Base-by-base conservation (phyloP, 2,797 vertebrate genomes). In the Cossypha polioptera region DNA sequence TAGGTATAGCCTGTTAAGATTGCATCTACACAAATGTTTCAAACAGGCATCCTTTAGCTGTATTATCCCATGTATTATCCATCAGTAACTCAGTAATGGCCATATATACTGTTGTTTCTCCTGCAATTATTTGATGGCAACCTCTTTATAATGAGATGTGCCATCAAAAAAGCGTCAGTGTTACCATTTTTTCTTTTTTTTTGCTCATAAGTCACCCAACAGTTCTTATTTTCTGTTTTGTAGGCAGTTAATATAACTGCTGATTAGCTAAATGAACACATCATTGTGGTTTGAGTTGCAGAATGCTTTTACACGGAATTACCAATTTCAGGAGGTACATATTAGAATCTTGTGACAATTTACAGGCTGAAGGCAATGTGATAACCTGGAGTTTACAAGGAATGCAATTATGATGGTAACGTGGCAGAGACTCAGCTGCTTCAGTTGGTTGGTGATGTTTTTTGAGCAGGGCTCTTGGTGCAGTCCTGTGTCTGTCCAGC, bases 231-330 rank as follows among this genome's bases (percentile, higher is more conserved):
- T 63, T 35, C 50, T 55, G 4, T 48, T 74, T n/a, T 90, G 8
- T 48, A 65, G 40, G 59, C 87, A 69, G n/a, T 94, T 96, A 87
- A 80, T 91, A 47, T 66, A 88, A 79, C 51, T 93, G 51, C 72
- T 79, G 90, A 96, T 95, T 83, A 93, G 50, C 79, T 96, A 81
- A 81, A 85, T 94, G 54, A 93, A 55, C 73, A 72, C 43, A 57
- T 45, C 72, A 69, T 86, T 94, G 63, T 65, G 61, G 81, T 91
- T 91, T 91, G 72, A 86, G 42, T 12, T 90, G 61, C 58, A 76
- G 94, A 91, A 67, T 67, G 35, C n/a, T 86, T 96, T 91, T 94
- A 59, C 62, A 45, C 62, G 80, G 82, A 96, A 94, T 73, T 89
- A 51, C 68, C 90, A 74, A 19, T 94, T 96, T 96, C 45, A 80